phyloP scores from a whole-genome alignment of 2,888 invertebrate species.

The Nudaria mundana region DNA sequence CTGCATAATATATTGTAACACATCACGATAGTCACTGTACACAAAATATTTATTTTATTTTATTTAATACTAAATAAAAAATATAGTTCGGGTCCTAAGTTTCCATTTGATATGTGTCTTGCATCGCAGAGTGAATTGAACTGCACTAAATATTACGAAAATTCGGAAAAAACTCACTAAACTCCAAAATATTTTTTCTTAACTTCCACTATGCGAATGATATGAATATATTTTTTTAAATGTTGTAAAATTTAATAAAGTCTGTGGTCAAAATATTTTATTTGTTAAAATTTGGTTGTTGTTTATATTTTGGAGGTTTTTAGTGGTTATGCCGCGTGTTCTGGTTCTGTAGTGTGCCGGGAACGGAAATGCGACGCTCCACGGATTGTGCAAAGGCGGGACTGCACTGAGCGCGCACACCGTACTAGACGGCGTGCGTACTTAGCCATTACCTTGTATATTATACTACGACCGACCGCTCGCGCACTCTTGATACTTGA shows the following conservation, averaged over 20 bases:
- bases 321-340: conserved; percentile 73
- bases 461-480: conserved; percentile 73
- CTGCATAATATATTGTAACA: conserved; percentile 59
- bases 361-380: conserved; percentile 76
- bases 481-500: conserved; percentile 58
- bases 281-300: conserved; percentile 41
- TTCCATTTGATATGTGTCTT: conserved; percentile 76
- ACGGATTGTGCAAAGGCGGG: conserved; percentile 79
- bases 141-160: conserved; percentile 42
- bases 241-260: conserved; percentile 62
- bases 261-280: conserved; percentile 62
- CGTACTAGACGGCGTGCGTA: conserved; percentile 80
- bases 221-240: conserved; percentile 60
- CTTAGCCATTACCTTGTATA: conserved; percentile 82
- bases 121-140: conserved; percentile 48
- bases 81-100: conserved; percentile 77
- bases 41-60: conserved; percentile 60
- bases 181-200: conserved; percentile 53
- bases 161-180: conserved; percentile 60
- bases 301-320: conserved; percentile 69
- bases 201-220: conserved; percentile 36
- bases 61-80: conserved; percentile 51
- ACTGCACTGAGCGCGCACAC: conserved; percentile 79
- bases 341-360: conserved; percentile 58
- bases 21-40: conserved; percentile 66